Conservation (phyloP, 2,888 invertebrate genomes). For the Listrodromus nycthemerus region DNA sequence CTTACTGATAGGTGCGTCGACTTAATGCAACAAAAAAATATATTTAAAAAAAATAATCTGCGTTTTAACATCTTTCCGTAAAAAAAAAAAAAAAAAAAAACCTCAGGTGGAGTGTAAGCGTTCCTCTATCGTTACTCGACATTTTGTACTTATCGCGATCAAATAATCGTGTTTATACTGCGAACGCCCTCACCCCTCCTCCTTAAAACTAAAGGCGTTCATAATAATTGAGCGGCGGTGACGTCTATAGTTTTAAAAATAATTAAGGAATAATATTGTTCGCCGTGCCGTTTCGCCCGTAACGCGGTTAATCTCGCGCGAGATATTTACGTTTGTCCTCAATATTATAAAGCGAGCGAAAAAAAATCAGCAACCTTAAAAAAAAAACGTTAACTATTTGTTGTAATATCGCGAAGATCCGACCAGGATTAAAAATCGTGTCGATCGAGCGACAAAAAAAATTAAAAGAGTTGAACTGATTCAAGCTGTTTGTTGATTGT, state of each 20-base stretch:
- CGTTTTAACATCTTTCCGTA: conserved; percentile 41
- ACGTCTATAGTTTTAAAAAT: conserved; percentile 31
- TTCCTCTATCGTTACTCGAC: conserved; percentile 52
- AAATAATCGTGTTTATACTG: conserved; percentile 58
- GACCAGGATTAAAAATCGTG: conserved; percentile 32
- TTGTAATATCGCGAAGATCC: conserved; percentile 39
- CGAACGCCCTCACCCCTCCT: conserved; percentile 16
- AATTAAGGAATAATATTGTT: conserved; percentile 17
- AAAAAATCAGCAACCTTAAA: conserved; percentile 2
- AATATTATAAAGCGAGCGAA: background rate
- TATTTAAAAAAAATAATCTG: conserved; percentile 28
- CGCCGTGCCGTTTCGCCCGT: conserved; percentile 4
- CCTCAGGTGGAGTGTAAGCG: conserved; percentile 37
- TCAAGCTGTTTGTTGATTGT: conserved; percentile 45
- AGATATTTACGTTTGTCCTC: conserved; percentile 27
- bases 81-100: conserved; percentile 38
- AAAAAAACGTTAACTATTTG: conserved; percentile 52
- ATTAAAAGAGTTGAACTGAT: conserved; percentile 15
- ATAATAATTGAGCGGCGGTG: conserved; percentile 17
- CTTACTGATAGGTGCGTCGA: conserved; percentile 25
- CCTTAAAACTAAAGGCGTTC: conserved; percentile 17
- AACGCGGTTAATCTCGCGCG: background rate
- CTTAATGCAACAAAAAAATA: conserved; percentile 14
- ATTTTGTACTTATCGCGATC: conserved; percentile 63
- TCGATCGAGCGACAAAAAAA: conserved; percentile 33